phyloP scores from a whole-genome alignment of 2,797 vertebrate genomes.

The Hemibagrus guttatus region DNA sequence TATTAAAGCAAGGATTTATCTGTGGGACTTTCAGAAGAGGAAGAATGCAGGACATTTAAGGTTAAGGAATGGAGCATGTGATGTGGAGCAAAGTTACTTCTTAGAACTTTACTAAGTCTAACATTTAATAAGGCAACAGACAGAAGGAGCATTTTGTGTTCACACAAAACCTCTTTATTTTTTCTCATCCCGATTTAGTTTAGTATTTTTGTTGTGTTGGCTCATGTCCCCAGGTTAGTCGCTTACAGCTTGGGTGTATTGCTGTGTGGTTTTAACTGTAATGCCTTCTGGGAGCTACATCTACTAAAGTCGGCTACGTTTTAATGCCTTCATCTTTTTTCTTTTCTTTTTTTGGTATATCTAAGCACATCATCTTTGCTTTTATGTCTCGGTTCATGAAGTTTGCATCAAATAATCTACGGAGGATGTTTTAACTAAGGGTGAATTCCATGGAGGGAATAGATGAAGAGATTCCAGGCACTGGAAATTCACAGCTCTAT shows the following conservation, averaged over 20 bases:
- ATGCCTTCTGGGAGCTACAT: constrained; percentile 39
- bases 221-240: constrained; percentile 10
- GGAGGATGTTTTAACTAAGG: not conserved
- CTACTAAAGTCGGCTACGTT: constrained; percentile 33
- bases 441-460: constrained; percentile 20
- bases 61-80: not conserved
- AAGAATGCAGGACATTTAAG: not conserved
- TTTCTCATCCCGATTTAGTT: not conserved
- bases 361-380: too few relatives aligned
- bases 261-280: constrained; percentile 31
- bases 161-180: constrained; percentile 2
- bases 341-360: not conserved
- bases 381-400: not conserved
- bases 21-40: not conserved
- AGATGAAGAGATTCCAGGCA: constrained; percentile 22
- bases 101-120: not conserved
- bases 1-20: not conserved
- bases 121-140: not conserved
- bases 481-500: constrained; percentile 33
- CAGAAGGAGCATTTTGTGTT: constrained; percentile 4
- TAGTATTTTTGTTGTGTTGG: constrained; percentile 1
- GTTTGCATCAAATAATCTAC: constrained; percentile 6
- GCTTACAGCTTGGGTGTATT: constrained; percentile 33
- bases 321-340: constrained; percentile 32
- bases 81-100: not conserved